These are phyloP conservation scores for Brotogeris chrysoptera DNA, from an alignment of 2,797 vertebrate species.

Conservation along the genomic window DNA sequence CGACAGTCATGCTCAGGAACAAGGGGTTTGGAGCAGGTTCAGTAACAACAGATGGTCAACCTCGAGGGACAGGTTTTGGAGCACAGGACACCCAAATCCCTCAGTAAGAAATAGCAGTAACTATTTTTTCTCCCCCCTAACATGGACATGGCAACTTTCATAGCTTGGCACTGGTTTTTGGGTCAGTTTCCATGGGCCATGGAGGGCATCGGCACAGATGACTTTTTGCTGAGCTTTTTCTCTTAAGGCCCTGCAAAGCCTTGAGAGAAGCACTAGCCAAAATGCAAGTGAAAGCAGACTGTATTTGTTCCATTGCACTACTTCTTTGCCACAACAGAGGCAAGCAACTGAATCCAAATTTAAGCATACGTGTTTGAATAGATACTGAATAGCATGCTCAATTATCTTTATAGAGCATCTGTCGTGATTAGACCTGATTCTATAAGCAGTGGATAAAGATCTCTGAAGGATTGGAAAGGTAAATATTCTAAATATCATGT, in stretches of 20 bases:
- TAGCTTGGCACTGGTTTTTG: not conserved
- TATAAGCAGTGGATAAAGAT: not conserved
- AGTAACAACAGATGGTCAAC: conserved; percentile 22
- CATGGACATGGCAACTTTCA: not conserved
- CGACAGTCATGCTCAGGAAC: not conserved
- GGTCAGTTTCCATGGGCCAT: not conserved
- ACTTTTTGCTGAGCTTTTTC: not conserved
- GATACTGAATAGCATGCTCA: not conserved
- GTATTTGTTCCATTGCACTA: not conserved
- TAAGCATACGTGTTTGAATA: not conserved
- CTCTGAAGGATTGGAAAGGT: not conserved
- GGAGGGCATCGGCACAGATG: not conserved
- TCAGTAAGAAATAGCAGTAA: not conserved
- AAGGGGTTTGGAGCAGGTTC: conserved; percentile 9
- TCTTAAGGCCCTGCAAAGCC: not conserved
- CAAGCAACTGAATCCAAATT: not conserved
- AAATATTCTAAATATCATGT: conserved; percentile 15
- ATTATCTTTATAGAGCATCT: not conserved
- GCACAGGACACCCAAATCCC: not conserved
- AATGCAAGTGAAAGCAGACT: not conserved
- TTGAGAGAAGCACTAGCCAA: not conserved
- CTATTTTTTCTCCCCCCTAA: not conserved
- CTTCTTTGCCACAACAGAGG: not conserved
- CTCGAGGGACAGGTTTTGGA: conserved; percentile 25
- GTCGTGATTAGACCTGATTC: not conserved